These are phyloP conservation scores for Cotesia typhae DNA, from an alignment of 1,140 invertebrate genomes.

Conservation along the genomic window DNA sequence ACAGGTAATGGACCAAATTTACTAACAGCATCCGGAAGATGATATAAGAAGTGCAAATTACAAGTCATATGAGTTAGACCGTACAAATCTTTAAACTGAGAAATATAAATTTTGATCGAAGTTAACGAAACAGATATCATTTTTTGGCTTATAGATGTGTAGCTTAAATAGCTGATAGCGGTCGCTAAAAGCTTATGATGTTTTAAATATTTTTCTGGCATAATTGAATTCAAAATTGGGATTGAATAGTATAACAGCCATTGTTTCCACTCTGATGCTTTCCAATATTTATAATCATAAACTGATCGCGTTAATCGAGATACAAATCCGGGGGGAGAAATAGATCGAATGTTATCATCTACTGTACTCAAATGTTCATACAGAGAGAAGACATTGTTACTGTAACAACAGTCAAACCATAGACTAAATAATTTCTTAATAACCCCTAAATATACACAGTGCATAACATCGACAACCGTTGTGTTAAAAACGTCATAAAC, in stretches of 20 bases:
- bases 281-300: too few relatives aligned
- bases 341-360: too few relatives aligned
- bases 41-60: constrained; percentile 4
- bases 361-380: neutral
- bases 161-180: neutral
- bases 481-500: constrained; percentile 2
- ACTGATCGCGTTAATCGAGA: too few relatives aligned
- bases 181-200: neutral
- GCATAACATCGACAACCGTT: constrained; percentile 19
- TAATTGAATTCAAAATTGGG: too few relatives aligned
- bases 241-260: neutral
- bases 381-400: neutral
- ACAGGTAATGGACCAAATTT: neutral
- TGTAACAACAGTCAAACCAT: constrained; percentile 21
- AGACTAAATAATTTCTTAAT: constrained; percentile 3
- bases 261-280: neutral
- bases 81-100: constrained; percentile 2
- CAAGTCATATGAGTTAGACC: constrained; percentile 5
- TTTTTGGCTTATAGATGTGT: neutral
- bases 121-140: neutral
- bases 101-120: constrained; percentile 4
- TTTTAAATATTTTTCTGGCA: neutral
- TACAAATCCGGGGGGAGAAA: too few relatives aligned
- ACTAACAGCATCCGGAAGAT: constrained; percentile 6
- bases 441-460: constrained; percentile 22